phyloP scores from a whole-genome alignment of 2,113 vertebrate genomes.

The Eulemur rufifrons region DNA sequence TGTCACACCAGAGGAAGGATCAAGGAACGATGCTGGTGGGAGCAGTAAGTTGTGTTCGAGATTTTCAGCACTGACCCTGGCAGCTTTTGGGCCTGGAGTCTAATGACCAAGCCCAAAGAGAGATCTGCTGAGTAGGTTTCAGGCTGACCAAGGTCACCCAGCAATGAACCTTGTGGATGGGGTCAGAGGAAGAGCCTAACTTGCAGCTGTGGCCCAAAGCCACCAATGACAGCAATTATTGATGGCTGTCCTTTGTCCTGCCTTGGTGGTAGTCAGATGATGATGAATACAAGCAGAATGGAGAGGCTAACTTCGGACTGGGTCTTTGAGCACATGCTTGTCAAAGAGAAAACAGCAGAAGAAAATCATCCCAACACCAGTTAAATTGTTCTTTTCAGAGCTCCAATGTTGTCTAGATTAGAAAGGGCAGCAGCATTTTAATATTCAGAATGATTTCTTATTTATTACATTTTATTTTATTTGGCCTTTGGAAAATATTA shows the following conservation, averaged over 20 bases:
- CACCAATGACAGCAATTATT: conserved; percentile 35
- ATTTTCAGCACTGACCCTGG: conserved; percentile 1
- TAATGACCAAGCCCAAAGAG: not conserved
- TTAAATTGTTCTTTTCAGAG: not conserved
- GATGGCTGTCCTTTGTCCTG: conserved; percentile 29
- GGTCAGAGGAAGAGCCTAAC: conserved; percentile 35
- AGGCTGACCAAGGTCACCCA: conserved; percentile 18
- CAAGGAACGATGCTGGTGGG: not conserved
- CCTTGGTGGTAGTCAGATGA: not conserved
- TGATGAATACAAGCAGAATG: not conserved
- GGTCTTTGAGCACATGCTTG: not conserved
- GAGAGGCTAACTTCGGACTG: not conserved
- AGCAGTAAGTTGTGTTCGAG: not conserved
- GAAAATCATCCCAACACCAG: not conserved
- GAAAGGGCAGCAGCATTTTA: not conserved
- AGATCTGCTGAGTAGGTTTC: not conserved
- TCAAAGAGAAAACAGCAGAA: not conserved
- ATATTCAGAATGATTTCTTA: not conserved
- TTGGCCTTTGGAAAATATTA: conserved; percentile 46
- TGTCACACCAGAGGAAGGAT: not conserved
- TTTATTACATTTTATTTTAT: not conserved
- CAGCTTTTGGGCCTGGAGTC: conserved; percentile 1
- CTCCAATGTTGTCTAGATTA: not conserved
- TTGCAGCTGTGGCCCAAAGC: conserved; percentile 45
- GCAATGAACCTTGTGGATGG: not conserved